A percentile compares a stretch with the other conserved stretches of the same genome.
Evolutionary conservation across 2,888 invertebrate genomes (phyloP).

Genomic region (Gandaritis pyraliata): DNA sequence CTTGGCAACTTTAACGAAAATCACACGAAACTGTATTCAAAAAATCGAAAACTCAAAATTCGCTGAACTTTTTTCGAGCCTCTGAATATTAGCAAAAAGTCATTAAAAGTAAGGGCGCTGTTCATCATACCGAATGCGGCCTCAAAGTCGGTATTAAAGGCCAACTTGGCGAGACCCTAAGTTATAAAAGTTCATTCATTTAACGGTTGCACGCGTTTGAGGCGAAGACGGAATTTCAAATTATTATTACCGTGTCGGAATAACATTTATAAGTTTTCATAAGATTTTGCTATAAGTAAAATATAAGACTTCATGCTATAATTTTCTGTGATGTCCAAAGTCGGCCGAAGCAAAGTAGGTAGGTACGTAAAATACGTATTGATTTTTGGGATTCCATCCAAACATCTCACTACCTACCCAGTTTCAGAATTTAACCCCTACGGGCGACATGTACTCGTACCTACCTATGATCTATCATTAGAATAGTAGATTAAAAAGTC

Average conservation of each 20-base stretch:
- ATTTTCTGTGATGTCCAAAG: too few relatives aligned
- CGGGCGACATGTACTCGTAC: too few relatives aligned
- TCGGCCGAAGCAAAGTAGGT: too few relatives aligned
- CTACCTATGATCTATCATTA: too few relatives aligned
- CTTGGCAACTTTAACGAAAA: constrained; percentile 39
- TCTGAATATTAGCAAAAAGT: constrained; percentile 82
- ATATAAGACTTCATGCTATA: neutral
- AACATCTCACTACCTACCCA: too few relatives aligned
- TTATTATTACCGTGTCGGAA: constrained; percentile 54
- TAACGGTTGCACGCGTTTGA: constrained; percentile 76
- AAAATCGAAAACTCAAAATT: constrained; percentile 55
- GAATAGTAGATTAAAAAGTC: too few relatives aligned
- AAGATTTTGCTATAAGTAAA: neutral
- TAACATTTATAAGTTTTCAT: constrained; percentile 32
- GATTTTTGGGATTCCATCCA: too few relatives aligned
- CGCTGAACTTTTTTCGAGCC: constrained; percentile 66
- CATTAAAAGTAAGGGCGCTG: constrained; percentile 82
- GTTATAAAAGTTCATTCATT: constrained; percentile 84
- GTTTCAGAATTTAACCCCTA: too few relatives aligned
- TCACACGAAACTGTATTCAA: constrained; percentile 41
- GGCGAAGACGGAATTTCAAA: constrained; percentile 69
- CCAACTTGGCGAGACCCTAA: constrained; percentile 70
- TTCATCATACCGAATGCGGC: constrained; percentile 72
- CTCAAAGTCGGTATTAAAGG: constrained; percentile 79
- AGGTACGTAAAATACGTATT: too few relatives aligned